Evolutionary conservation across 2,113 vertebrate species (phyloP).

Genomic region (Datnioides undecimradiatus): DNA sequence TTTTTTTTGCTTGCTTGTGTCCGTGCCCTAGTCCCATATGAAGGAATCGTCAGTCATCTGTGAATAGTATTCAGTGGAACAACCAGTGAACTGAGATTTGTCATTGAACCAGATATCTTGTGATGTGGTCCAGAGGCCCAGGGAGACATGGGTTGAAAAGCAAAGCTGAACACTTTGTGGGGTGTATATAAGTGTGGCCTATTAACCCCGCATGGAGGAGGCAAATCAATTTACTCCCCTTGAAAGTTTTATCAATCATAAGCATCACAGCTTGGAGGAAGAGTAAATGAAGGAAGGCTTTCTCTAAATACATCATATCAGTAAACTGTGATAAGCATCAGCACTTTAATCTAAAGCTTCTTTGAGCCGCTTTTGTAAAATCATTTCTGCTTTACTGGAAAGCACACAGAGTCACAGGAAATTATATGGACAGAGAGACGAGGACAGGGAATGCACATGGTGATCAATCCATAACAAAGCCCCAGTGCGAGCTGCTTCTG

Average conservation of each 20-base stretch:
- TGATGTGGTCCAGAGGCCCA: slow-evolving; percentile 22
- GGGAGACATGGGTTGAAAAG: slow-evolving; percentile 38
- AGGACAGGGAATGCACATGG: slow-evolving; percentile 25
- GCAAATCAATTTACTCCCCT: slow-evolving; percentile 69
- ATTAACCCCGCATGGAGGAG: slow-evolving; percentile 58
- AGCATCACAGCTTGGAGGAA: slow-evolving; percentile 52
- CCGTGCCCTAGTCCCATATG: slow-evolving; percentile 11
- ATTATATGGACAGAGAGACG: slow-evolving; percentile 29
- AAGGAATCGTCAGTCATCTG: slow-evolving; percentile 37
- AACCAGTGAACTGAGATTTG: slow-evolving; percentile 39
- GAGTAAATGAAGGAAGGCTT: slow-evolving; percentile 41
- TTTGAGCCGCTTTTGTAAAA: slow-evolving; percentile 59
- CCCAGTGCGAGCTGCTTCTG: slow-evolving; percentile 28
- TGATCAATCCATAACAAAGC: slow-evolving; percentile 49
- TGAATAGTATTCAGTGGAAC: slow-evolving; percentile 41
- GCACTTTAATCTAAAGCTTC: slow-evolving; percentile 56
- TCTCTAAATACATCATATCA: slow-evolving; percentile 61
- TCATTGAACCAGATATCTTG: slow-evolving; percentile 48
- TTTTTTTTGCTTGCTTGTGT: slow-evolving; percentile 15
- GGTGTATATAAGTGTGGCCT: slow-evolving; percentile 50
- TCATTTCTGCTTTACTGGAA: slow-evolving; percentile 52
- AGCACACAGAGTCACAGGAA: slow-evolving; percentile 37
- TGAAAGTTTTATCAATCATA: slow-evolving; percentile 69
- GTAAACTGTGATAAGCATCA: slow-evolving; percentile 57
- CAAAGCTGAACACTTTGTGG: slow-evolving; percentile 29